Evolutionary conservation across 2,888 invertebrate genomes (phyloP), one percentile per base, ranked within the genome.

Genomic region (Uropetala carovei): DNA sequence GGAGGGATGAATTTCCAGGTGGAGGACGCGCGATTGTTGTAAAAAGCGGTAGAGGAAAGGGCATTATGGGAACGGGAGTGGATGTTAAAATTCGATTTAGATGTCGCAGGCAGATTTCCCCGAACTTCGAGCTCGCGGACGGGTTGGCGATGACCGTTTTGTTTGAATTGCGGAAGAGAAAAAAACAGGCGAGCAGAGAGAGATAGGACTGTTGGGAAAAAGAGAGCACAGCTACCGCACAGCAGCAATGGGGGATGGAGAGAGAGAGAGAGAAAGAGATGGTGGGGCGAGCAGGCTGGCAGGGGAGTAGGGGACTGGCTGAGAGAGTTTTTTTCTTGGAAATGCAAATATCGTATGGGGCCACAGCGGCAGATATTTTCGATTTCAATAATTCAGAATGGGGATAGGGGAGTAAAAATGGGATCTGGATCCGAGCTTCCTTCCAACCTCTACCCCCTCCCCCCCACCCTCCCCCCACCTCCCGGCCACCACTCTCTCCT

Each of bases 331-430:
- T 89, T 56, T 64, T 89, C 89, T 89, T 89, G 89, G 89, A 89
- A 89, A 89, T 89, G 89, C 89, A 89, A 89, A 89, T 89, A 89
- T 89, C 89, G 89, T 68, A 86, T 89, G 64, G 89, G 89, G 89
- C 89, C 89, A 89, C 89, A 89, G 89, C 89, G 89, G 89, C 89
- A 89, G 89, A 89, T 89, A 89, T 89, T 89, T 89, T 89, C 89
- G 89, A 89, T 89, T 89, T 89, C 89, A 89, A 89, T 89, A 89
- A 89, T 89, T 89, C 89, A 89, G 89, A 89, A 89, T 89, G 89
- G 89, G 89, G 89, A 89, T 89, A 64, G 89, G 89, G 89, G 89
- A 89, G 89, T 89, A 89, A 89, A 89, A 89, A 89, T 89, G 89
- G 89, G 89, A 89, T 89, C 89, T 89, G 89, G 89, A 89, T 64